These are phyloP conservation scores for Porites lutea DNA, from an alignment of 64 coral and sea anemone genomes.

Conservation along the genomic window DNA sequence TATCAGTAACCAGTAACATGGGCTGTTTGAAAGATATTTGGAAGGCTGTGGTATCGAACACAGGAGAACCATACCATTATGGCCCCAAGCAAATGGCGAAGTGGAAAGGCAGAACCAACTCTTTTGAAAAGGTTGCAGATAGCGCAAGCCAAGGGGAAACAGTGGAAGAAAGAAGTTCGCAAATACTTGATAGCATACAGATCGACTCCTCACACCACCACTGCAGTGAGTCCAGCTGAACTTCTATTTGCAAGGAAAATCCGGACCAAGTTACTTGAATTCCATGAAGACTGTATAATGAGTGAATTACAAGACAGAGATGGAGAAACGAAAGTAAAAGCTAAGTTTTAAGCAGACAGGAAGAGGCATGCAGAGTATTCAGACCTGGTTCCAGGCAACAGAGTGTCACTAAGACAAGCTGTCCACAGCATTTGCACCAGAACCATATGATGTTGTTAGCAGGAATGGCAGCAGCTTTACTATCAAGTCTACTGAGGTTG, in stretches of 20 bases:
- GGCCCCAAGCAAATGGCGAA: neutral
- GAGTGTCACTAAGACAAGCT: conserved; percentile 52
- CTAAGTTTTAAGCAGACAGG: conserved; percentile 20
- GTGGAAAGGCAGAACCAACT: neutral
- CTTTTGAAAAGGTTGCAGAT: neutral
- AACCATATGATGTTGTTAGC: conserved; percentile 18
- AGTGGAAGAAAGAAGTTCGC: neutral
- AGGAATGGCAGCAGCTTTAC: conserved; percentile 32
- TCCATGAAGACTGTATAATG: neutral
- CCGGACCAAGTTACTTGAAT: neutral
- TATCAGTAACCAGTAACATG: no score
- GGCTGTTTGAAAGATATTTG: no score
- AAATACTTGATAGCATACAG: neutral
- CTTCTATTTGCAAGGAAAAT: neutral
- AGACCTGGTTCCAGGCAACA: neutral
- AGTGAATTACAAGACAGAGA: conserved; percentile 24
- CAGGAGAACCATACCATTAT: neutral
- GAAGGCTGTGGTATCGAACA: neutral
- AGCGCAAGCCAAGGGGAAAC: neutral
- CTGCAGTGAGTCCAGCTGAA: neutral
- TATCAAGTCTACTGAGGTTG: conserved; percentile 30
- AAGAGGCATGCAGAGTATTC: conserved; percentile 5
- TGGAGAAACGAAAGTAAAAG: conserved; percentile 27
- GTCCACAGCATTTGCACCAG: conserved; percentile 24
- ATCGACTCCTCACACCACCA: neutral